These are phyloP conservation scores for Hipposideros larvatus DNA, from an alignment of 2,797 vertebrate genomes.

Conservation along the genomic window DNA sequence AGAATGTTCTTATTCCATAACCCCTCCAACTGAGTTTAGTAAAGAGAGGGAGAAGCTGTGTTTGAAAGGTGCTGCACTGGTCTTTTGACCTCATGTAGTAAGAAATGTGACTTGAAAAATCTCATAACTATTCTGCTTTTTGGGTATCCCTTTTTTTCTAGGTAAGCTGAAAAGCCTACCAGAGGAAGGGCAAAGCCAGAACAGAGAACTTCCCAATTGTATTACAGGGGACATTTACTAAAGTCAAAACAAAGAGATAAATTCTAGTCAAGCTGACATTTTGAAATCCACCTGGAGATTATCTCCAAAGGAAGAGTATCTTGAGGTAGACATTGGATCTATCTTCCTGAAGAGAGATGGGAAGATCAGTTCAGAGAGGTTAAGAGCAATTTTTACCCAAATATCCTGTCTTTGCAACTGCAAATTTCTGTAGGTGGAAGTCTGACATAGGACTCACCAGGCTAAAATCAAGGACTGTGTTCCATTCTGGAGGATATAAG, in stretches of 20 bases:
- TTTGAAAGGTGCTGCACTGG: neutral
- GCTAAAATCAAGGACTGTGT: neutral
- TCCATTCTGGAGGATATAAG: neutral
- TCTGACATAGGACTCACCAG: neutral
- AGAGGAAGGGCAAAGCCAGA: neutral
- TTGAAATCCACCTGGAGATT: neutral
- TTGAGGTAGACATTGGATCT: neutral
- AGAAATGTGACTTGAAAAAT: neutral
- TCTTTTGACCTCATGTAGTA: neutral
- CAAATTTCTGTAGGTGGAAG: neutral
- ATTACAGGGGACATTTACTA: neutral
- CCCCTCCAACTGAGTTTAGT: neutral
- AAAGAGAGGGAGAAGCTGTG: neutral
- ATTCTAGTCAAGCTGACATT: constrained; percentile 11
- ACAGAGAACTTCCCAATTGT: neutral
- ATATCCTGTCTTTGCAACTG: neutral
- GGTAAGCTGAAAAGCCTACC: constrained; percentile 34
- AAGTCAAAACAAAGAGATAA: neutral
- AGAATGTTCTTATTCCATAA: neutral
- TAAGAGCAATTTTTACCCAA: neutral
- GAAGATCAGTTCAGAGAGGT: neutral
- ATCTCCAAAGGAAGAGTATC: constrained; percentile 19
- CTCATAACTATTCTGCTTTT: neutral
- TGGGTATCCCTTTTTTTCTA: neutral
- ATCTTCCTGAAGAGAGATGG: neutral